Conservation (phyloP, 2,797 vertebrate species). For the Hozukius guyotensis region DNA sequence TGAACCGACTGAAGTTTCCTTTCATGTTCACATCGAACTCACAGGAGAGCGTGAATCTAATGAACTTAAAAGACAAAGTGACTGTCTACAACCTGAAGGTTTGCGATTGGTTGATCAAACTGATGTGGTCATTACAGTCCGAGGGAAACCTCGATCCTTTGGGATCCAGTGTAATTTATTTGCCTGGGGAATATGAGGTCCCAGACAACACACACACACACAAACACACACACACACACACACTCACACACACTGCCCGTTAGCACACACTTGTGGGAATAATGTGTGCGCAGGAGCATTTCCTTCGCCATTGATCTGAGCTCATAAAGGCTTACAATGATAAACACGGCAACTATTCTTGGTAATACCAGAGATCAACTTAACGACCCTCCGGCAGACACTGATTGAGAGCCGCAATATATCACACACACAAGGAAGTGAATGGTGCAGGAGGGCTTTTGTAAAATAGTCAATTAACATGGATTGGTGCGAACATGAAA, state of each 20-base stretch:
- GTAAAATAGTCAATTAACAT: conserved; percentile 46
- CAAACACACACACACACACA: background rate
- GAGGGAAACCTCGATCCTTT: conserved; percentile 56
- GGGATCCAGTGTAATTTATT: conserved; percentile 57
- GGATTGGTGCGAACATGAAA: conserved; percentile 16
- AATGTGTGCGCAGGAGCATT: conserved; percentile 41
- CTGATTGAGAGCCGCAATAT: conserved; percentile 45
- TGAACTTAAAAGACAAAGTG: conserved; percentile 39
- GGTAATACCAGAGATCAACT: conserved; percentile 60
- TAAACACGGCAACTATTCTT: conserved; percentile 61
- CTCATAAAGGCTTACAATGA: conserved; percentile 61
- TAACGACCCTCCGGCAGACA: conserved; percentile 45
- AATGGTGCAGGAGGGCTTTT: conserved; percentile 15
- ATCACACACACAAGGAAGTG: conserved; percentile 11
- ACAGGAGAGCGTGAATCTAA: conserved; percentile 19
- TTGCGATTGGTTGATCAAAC: conserved; percentile 45
- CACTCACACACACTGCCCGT: conserved; percentile 3
- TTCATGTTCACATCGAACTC: background rate
- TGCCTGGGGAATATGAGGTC: conserved; percentile 34
- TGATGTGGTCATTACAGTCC: conserved; percentile 47
- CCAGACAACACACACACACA: background rate
- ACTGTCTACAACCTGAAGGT: conserved; percentile 13
- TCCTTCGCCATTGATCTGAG: conserved; percentile 65
- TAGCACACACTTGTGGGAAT: conserved; percentile 52
- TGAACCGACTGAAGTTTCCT: background rate